Evolutionary conservation across 92 coral and sea anemone genomes (phyloP).

Genomic region (Diadumene lineata): DNA sequence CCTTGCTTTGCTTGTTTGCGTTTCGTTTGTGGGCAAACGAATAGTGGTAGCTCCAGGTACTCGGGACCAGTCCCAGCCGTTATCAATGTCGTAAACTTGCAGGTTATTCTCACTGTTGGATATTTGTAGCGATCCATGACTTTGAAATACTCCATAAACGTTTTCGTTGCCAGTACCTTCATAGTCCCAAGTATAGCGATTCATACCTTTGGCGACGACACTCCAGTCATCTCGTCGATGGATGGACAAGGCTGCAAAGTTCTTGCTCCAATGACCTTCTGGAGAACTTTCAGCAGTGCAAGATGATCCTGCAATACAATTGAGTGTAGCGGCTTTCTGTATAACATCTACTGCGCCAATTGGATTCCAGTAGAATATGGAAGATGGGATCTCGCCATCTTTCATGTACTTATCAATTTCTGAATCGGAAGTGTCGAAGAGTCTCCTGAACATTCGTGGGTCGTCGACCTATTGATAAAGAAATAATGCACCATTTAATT

Average conservation of each 20-base stretch:
- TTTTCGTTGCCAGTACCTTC: slow-evolving; percentile 47
- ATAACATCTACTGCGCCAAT: slow-evolving; percentile 52
- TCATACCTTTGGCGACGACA: slow-evolving; percentile 74
- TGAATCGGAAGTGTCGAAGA: slow-evolving; percentile 20
- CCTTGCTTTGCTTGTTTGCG: slow-evolving; percentile 27
- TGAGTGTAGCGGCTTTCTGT: slow-evolving; percentile 10
- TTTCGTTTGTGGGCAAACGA: slow-evolving; percentile 21
- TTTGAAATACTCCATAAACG: slow-evolving; percentile 55
- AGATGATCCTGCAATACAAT: slow-evolving; percentile 4
- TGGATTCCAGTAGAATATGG: slow-evolving; percentile 42
- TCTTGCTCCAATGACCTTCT: slow-evolving; percentile 79
- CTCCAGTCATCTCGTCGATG: slow-evolving; percentile 76
- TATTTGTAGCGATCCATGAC: slow-evolving; percentile 70
- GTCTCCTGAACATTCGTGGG: slow-evolving; percentile 41
- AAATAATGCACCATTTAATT: no score
- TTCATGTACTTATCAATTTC: slow-evolving; percentile 8
- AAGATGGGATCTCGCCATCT: slow-evolving; percentile 14
- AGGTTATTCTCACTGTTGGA: slow-evolving; percentile 58
- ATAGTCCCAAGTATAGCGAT: slow-evolving; percentile 61
- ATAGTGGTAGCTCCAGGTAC: slow-evolving; percentile 77
- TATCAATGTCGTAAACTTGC: slow-evolving; percentile 45
- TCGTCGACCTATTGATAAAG: no score
- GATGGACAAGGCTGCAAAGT: slow-evolving; percentile 70
- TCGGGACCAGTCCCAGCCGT: slow-evolving; percentile 84
- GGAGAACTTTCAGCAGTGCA: slow-evolving; percentile 54